These are phyloP conservation scores for Liposcelis brunnea DNA, from an alignment of 2,888 invertebrate genomes.

Conservation along the genomic window DNA sequence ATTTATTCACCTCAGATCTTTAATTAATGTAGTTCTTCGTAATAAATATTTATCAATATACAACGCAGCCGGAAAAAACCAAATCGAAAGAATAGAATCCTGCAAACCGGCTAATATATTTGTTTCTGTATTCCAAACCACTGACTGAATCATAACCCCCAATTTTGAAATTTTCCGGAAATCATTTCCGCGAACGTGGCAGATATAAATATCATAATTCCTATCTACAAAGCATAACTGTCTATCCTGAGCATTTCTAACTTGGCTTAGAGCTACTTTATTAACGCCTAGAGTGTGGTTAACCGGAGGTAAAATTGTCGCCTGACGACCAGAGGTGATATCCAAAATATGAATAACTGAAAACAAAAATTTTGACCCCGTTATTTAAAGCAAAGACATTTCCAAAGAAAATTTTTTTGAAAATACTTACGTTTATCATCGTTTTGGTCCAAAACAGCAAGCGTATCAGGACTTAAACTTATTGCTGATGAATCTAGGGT, in stretches of 20 bases:
- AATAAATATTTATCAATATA: conserved; percentile 55
- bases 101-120: conserved; percentile 65
- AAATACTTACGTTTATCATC: conserved; percentile 54
- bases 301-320: conserved; percentile 55
- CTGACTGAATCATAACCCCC: conserved; percentile 45
- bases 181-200: conserved; percentile 47
- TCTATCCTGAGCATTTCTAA: conserved; percentile 59
- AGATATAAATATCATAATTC: conserved; percentile 71
- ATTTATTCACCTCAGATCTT: conserved; percentile 26
- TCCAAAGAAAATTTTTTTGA: background rate
- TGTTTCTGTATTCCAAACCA: conserved; percentile 54
- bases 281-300: conserved; percentile 62
- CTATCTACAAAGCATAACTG: conserved; percentile 76
- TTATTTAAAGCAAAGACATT: conserved; percentile 6
- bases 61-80: conserved; percentile 61
- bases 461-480: conserved; percentile 69
- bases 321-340: conserved; percentile 52
- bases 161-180: conserved; percentile 23
- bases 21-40: conserved; percentile 27
- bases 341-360: conserved; percentile 73
- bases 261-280: conserved; percentile 69
- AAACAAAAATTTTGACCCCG: conserved; percentile 17
- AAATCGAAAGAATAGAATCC: conserved; percentile 60
- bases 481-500: conserved; percentile 56
- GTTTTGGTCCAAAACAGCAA: conserved; percentile 69